phyloP scores from a whole-genome alignment of 2,888 invertebrate genomes.

The Antheraea assamensis region DNA sequence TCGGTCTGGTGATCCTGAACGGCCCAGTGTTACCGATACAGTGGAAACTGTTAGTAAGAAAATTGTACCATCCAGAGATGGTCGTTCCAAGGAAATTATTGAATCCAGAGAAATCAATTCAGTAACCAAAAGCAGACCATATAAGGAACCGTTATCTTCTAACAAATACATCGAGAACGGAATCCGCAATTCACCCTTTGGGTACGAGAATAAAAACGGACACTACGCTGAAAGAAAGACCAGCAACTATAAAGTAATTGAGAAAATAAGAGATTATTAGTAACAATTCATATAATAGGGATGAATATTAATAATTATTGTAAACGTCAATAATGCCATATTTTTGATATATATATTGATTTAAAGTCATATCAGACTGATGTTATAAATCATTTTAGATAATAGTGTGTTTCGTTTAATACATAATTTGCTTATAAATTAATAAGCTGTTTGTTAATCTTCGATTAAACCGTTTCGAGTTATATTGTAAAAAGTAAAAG shows the following conservation, averaged over 20 bases:
- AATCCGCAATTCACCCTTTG: constrained; percentile 58
- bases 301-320: constrained; percentile 32
- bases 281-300: constrained; percentile 33
- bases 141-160: constrained; percentile 72
- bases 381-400: constrained; percentile 62
- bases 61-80: constrained; percentile 84
- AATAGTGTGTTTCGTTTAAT: constrained; percentile 54
- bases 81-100: constrained; percentile 85
- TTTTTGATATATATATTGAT: constrained; percentile 55
- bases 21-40: constrained; percentile 87
- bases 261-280: constrained; percentile 78
- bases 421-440: constrained; percentile 48
- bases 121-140: constrained; percentile 84
- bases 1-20: constrained; percentile 84
- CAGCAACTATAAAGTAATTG: constrained; percentile 74
- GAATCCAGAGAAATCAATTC: constrained; percentile 88
- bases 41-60: constrained; percentile 87
- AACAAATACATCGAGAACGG: constrained; percentile 82
- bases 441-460: constrained; percentile 59
- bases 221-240: constrained; percentile 68
- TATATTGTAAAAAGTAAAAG: constrained; percentile 76
- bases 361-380: constrained; percentile 73
- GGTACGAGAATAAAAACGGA: constrained; percentile 67
- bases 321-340: constrained; percentile 61
- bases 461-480: constrained; percentile 52